A percentile compares a stretch with the other conserved stretches of the same genome.
Conservation (phyloP, 53 echinoderm and acorn worm species). For the Antedon mediterranea region DNA sequence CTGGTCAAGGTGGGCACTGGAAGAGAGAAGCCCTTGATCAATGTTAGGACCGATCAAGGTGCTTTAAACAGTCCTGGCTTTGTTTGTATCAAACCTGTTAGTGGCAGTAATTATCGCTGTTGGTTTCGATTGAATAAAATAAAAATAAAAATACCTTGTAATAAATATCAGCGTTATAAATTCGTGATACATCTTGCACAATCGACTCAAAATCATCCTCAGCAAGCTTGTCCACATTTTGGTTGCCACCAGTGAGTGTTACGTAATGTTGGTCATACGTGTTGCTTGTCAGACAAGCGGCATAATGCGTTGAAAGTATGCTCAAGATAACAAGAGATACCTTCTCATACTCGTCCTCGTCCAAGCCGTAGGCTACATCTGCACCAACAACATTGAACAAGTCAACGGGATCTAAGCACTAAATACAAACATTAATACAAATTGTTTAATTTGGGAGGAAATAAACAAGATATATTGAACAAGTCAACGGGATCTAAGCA, state of each 20-base stretch:
- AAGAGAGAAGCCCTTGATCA: too few species aligned
- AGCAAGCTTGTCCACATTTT: not conserved
- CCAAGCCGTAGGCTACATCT: not conserved
- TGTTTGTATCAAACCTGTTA: too few species aligned
- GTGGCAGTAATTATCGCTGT: too few species aligned
- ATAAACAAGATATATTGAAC: too few species aligned
- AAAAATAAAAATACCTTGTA: constrained; percentile 25
- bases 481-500: not conserved
- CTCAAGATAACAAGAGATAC: not conserved
- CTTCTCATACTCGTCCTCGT: not conserved
- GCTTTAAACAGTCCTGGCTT: too few species aligned
- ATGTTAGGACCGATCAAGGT: too few species aligned
- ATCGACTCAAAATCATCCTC: constrained; percentile 51
- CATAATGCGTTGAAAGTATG: not conserved
- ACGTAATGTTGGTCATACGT: not conserved
- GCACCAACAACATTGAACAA: not conserved
- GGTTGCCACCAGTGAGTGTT: not conserved
- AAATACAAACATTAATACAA: too few species aligned
- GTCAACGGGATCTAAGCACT: not conserved
- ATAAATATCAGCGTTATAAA: constrained; percentile 21
- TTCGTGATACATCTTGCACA: constrained; percentile 11
- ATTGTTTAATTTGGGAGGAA: too few species aligned
- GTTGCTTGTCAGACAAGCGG: not conserved
- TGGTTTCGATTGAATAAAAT: not conserved
- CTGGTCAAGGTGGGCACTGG: too few species aligned